Percentiles rank a stretch among this genome's conserved stretches.
Conservation (phyloP, 37 sponge, comb jelly and placozoan genomes). For the Hormiphora californensis region DNA sequence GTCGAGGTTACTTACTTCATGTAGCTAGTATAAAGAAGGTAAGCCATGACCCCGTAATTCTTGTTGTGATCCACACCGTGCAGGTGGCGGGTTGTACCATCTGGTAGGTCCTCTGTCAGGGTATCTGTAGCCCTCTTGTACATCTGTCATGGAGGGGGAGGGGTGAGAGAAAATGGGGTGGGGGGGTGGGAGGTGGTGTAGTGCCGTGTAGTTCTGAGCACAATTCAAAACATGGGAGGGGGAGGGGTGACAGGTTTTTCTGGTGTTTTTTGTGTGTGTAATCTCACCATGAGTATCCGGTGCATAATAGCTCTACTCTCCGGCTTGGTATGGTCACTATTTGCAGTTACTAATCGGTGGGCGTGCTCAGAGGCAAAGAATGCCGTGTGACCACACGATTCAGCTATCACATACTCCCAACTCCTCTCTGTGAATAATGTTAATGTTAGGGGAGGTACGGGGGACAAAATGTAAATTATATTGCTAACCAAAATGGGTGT, state of each 20-base stretch:
- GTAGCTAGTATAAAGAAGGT: not conserved
- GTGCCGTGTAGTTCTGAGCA: no score
- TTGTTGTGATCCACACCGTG: conserved; percentile 1
- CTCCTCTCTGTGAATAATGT: not conserved
- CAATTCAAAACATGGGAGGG: no score
- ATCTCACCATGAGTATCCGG: not conserved
- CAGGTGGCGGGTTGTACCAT: not conserved
- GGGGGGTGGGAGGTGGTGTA: no score
- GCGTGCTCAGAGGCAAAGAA: conserved; percentile 23
- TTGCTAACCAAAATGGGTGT: not conserved
- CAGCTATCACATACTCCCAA: conserved; percentile 12
- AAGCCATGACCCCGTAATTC: not conserved
- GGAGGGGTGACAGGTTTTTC: no score
- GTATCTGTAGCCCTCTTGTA: not conserved
- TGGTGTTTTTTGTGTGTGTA: no score
- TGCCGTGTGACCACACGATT: conserved; percentile 1
- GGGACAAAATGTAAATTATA: not conserved
- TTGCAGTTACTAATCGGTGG: not conserved
- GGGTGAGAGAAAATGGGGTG: no score
- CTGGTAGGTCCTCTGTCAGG: not conserved
- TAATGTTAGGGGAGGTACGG: not conserved
- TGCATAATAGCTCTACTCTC: not conserved
- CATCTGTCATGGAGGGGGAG: not conserved
- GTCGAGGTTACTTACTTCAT: not conserved
- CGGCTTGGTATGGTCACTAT: not conserved